Conservation (phyloP, 2,113 vertebrate species). For the Emydura subglobosa region DNA sequence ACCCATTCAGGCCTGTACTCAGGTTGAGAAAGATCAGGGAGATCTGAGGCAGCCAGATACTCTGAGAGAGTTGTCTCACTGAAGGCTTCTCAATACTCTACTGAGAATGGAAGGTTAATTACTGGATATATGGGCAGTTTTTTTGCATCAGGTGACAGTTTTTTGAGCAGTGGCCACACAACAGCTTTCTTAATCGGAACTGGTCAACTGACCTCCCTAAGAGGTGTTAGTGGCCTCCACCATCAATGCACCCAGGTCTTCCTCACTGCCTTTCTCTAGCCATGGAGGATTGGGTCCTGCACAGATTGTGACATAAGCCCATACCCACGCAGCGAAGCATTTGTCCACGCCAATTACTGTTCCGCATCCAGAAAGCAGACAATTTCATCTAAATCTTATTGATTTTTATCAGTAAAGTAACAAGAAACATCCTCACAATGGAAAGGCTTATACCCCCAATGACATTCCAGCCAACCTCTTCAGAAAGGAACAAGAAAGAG, state of each 20-base stretch:
- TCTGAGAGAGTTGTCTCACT: neutral
- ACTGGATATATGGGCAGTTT: neutral
- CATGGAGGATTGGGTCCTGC: neutral
- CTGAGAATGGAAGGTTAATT: neutral
- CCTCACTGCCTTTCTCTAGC: neutral
- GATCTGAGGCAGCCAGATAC: neutral
- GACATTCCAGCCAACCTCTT: neutral
- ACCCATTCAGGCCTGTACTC: neutral
- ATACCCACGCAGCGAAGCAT: neutral
- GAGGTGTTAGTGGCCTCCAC: too few species aligned
- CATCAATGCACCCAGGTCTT: neutral
- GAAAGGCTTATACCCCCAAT: neutral
- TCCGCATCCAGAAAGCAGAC: neutral
- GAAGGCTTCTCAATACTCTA: neutral
- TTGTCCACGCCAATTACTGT: rapidly evolving
- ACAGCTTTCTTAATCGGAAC: neutral
- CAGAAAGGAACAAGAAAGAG: neutral
- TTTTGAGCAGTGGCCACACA: neutral
- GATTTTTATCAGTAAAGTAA: neutral
- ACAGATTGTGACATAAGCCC: neutral
- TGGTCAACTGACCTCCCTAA: neutral
- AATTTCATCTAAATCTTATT: neutral
- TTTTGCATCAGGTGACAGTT: neutral
- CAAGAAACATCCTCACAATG: neutral
- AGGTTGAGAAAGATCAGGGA: neutral